Evolutionary conservation across 2,888 invertebrate species (phyloP).

Genomic region (Polydrusus pterygomalis): DNA sequence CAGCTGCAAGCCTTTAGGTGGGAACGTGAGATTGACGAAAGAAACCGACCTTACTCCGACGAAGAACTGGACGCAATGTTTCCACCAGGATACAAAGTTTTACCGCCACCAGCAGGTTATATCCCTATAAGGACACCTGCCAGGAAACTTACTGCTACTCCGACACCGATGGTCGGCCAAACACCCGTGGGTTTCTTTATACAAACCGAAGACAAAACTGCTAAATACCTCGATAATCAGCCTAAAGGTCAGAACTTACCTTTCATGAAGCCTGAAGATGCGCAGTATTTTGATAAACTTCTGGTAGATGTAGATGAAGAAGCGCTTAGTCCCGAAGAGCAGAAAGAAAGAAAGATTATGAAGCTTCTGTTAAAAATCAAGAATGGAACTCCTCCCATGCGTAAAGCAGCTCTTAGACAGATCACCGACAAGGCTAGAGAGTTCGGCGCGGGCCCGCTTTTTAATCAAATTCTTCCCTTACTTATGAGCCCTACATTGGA

Average conservation of each 20-base stretch:
- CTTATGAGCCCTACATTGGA: constrained; percentile 99
- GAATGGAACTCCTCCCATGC: constrained; percentile 99
- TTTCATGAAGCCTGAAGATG: constrained; percentile 99
- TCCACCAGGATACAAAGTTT: constrained; percentile 94
- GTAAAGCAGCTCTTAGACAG: constrained; percentile 97
- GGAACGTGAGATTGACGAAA: constrained; percentile 99
- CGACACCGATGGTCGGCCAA: constrained; percentile 92
- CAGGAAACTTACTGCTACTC: constrained; percentile 97
- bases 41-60: constrained; percentile 96
- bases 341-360: constrained; percentile 99
- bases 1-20: constrained; percentile 98
- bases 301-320: constrained; percentile 99
- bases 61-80: constrained; percentile 98
- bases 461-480: constrained; percentile 98
- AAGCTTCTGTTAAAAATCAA: constrained; percentile 98
- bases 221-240: constrained; percentile 96
- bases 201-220: constrained; percentile 90
- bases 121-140: constrained; percentile 98
- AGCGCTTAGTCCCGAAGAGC: constrained; percentile 94
- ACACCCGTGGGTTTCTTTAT: constrained; percentile 96
- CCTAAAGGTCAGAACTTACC: constrained; percentile 92
- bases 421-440: constrained; percentile 99
- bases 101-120: constrained; percentile 78
- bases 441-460: constrained; percentile 98
- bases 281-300: constrained; percentile 99